A percentile compares a stretch with the other conserved stretches of the same genome.
phyloP scores from a whole-genome alignment of 2,113 vertebrate species.

The Condylura cristata region DNA sequence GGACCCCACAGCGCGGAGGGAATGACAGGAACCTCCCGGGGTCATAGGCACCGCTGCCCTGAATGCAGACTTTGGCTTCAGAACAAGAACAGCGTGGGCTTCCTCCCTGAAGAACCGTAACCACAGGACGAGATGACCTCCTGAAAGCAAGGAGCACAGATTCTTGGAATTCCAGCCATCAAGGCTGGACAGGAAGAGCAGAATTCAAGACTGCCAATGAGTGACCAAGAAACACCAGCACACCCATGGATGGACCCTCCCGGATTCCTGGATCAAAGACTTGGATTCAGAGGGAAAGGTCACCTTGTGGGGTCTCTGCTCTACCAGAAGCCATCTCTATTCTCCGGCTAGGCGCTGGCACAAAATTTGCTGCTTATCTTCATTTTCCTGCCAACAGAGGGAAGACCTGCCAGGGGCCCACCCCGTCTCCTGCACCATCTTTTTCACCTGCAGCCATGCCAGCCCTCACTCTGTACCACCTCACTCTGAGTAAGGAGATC shows the following conservation, averaged over 20 bases:
- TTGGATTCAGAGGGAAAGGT: not conserved
- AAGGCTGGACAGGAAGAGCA: not conserved
- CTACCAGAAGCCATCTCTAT: not conserved
- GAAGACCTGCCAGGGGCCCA: not conserved
- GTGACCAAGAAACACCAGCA: not conserved
- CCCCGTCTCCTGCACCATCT: not conserved
- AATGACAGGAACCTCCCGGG: not conserved
- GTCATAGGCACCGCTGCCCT: not conserved
- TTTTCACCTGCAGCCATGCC: not conserved
- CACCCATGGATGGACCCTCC: not conserved
- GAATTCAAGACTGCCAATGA: not conserved
- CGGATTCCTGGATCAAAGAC: constrained; percentile 17
- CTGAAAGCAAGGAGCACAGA: constrained; percentile 39
- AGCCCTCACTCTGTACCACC: not conserved
- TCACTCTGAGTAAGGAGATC: not conserved
- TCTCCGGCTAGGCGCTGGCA: not conserved
- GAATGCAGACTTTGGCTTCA: constrained; percentile 15
- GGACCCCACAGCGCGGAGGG: no score
- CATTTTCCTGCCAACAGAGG: not conserved
- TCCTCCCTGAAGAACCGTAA: constrained; percentile 21
- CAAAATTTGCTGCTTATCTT: not conserved
- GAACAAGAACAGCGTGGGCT: constrained; percentile 13
- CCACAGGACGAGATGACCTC: constrained; percentile 41
- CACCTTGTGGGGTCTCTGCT: not conserved
- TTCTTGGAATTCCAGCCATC: constrained; percentile 59